Conservation (phyloP, 2,113 vertebrate species). For the Gopherus evgoodei region DNA sequence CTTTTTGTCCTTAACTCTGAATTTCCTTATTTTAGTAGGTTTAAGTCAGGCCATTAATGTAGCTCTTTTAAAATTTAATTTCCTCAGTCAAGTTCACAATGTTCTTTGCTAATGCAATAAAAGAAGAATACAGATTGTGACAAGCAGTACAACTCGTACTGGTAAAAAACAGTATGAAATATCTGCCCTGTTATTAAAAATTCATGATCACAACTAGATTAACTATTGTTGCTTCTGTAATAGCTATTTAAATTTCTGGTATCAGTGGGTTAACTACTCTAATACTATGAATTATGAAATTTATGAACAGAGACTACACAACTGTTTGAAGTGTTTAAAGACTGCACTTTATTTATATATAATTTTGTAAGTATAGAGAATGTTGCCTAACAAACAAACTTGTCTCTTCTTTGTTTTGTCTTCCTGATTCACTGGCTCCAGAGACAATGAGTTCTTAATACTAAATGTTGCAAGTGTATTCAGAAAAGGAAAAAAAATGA, state of each 20-base stretch:
- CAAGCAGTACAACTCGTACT: constrained; percentile 6
- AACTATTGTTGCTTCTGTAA: neutral
- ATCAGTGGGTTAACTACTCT: neutral
- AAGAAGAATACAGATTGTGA: constrained; percentile 31
- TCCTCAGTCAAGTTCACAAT: constrained; percentile 3
- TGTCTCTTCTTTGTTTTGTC: neutral
- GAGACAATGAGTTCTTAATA: neutral
- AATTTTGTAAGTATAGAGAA: neutral
- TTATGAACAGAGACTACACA: neutral
- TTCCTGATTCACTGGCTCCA: neutral
- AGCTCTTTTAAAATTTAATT: constrained; percentile 33
- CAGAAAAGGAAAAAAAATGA: neutral
- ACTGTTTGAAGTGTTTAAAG: neutral
- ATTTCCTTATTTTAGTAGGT: neutral
- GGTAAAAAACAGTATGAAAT: constrained; percentile 10
- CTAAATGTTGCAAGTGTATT: neutral
- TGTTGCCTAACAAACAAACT: neutral
- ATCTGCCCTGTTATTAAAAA: constrained; percentile 25
- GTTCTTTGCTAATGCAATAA: constrained; percentile 35
- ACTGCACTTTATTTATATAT: neutral
- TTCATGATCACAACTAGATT: neutral
- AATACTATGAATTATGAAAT: neutral
- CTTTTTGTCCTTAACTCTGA: neutral
- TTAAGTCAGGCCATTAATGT: neutral
- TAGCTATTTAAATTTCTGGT: neutral